These are phyloP conservation scores for Acestrorhynchus altus DNA, from an alignment of 2,797 vertebrate species.

Conservation along the genomic window DNA sequence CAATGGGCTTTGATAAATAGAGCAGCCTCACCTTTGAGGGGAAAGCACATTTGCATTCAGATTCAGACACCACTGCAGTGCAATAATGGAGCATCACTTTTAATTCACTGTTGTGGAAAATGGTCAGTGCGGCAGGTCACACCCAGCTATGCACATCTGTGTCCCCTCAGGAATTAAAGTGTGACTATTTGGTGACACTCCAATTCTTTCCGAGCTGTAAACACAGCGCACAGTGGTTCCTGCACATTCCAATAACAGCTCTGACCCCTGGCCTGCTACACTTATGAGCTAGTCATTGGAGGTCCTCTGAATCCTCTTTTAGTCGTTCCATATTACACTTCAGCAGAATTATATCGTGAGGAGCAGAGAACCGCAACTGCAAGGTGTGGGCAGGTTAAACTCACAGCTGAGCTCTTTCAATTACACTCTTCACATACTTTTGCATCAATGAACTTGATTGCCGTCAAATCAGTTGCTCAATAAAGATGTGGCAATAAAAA, in stretches of 20 bases:
- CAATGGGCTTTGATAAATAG: background rate
- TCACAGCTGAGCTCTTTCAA: background rate
- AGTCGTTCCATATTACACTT: background rate
- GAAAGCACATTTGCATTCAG: background rate
- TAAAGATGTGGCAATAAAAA: background rate
- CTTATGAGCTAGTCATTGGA: background rate
- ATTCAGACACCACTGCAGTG: background rate
- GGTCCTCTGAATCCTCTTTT: background rate
- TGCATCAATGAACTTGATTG: background rate
- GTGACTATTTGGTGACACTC: background rate
- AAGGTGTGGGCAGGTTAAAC: conserved; percentile 3
- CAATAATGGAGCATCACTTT: background rate
- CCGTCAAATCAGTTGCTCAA: background rate
- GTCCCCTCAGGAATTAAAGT: background rate
- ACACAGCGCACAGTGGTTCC: background rate
- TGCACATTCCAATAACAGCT: background rate
- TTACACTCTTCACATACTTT: background rate
- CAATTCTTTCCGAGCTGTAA: background rate
- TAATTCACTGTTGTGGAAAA: background rate
- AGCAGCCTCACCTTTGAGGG: background rate
- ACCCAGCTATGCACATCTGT: conserved; percentile 1
- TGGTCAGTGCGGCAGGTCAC: background rate
- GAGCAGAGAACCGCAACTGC: background rate
- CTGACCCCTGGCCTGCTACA: background rate
- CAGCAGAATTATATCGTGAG: background rate